Evolutionary conservation across 1,140 invertebrate genomes (phyloP), one percentile per base, ranked within the genome.

Genomic region (Lepidotrigona ventralis): DNA sequence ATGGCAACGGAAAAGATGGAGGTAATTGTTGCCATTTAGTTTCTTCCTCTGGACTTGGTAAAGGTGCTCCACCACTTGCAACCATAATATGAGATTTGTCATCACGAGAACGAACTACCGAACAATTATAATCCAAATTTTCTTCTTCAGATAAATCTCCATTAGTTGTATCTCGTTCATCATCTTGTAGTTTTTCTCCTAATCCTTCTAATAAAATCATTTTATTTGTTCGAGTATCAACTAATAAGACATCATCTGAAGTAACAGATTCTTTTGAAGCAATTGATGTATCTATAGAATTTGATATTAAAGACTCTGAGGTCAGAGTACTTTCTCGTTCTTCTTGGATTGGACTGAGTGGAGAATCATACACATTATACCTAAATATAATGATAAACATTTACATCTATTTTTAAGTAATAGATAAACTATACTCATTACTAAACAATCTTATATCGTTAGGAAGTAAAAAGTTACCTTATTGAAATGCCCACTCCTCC

Each of bases 341-440:
- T 89, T 96, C 96, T n/a, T 96, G 91, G 69, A 96, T 96, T 9
- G 96, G 96, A 85, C 95, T 96, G 21, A 96, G 89, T 9, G 95
- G 95, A 15, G 94, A 93, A 66, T 95, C 95, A 81, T 95, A 96
- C 21, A 94, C 91, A 86, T 95, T 95, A 82, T 96, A 96, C 83
- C 93, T 94, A 39, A 92, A 84, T 26, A 56, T 21, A 70, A 79
- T 68, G 86, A 76, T 60, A 46, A 5, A 58, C 8, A 51, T 29
- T 68, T 53, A 60, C 69, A 23, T 46, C 14, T 12, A 9, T 3
- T 83, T 29, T 51, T 71, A 21, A 63, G 29, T 51, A 33, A 39
- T 15, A 29, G 29, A 21, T 53, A 63, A 79, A 60, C 29, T 56
- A 63, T 56, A 56, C 23, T 60, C 11, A 60, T 60, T 23, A 63